Evolutionary conservation across 2,797 vertebrate genomes (phyloP), one percentile per base, ranked within the genome.

Genomic region (Peromyscus eremicus): DNA sequence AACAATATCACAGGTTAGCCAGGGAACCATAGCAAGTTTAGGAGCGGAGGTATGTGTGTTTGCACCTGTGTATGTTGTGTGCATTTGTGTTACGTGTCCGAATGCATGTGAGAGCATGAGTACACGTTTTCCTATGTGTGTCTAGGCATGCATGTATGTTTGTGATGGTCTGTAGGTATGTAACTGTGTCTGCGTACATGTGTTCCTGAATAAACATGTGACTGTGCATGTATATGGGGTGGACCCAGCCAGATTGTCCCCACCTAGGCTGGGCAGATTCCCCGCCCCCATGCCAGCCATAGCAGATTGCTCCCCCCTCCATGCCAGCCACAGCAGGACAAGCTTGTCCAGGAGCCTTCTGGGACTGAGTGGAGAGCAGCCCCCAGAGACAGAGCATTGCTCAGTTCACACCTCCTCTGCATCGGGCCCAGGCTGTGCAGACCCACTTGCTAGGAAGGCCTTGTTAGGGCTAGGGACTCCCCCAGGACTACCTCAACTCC

Each of bases 11-110:
- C 11, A 73, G 75, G 62, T 43, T n/a, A 80, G 62, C 73, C 71
- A 46, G 32, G 43, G 16, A 84, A 12, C 14, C 37, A 70, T 8
- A 14, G 29, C 23, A 32, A n/a, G 4, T 25, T 6, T 70, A 16
- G 4, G 16, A 3, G 13, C 71, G 2, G n/a, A 68, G 6, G 27
- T 0, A 0, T 1, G 40, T 64, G 29, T 70, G 34, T 43, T 27
- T 34, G 66, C 6, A 5, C 62, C 49, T 84, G 16, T 10, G 27
- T 16, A 5, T 27, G 29, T 49, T 49, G 3, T 34, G 21, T 66
- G 40, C 34, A 66, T 66, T 27, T 23, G 66, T 32, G 6, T 73
- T 49, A 55, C 13, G 0, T 66, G 43, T 52, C 52, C 75, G 86
- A 25, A 60, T 60, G 55, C 11, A 14, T 68, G 55, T 49, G 23